Conservation (phyloP, 2,797 vertebrate species). For the Onychomys torridus region DNA sequence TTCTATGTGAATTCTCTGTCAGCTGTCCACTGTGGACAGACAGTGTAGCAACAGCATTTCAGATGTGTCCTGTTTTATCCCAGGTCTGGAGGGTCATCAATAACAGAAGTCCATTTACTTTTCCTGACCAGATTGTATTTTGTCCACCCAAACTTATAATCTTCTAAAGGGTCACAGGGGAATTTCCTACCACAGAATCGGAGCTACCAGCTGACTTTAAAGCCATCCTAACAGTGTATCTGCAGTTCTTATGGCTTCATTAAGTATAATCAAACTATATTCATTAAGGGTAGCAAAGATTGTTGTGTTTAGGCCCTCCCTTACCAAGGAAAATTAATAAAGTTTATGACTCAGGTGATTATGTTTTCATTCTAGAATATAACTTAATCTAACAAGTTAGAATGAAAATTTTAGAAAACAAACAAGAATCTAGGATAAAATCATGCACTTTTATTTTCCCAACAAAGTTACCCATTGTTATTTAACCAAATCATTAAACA, state of each 20-base stretch:
- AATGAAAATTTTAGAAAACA: not conserved
- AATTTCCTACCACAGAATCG: not conserved
- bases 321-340: not conserved
- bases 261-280: not conserved
- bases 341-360: not conserved
- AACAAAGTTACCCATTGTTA: not conserved
- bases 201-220: not conserved
- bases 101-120: not conserved
- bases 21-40: not conserved
- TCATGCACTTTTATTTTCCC: not conserved
- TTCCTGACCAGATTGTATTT: not conserved
- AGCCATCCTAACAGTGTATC: not conserved
- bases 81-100: not conserved
- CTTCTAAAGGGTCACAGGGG: not conserved
- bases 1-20: not conserved
- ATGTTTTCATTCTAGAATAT: not conserved
- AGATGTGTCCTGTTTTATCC: not conserved
- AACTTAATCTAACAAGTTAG: not conserved
- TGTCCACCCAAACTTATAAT: not conserved
- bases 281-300: not conserved
- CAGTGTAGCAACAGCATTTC: not conserved
- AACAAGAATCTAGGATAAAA: not conserved
- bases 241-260: not conserved
- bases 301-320: not conserved
- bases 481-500: not conserved